Base-by-base conservation (phyloP, 1,140 invertebrate species). In the Pseudachorutes palmiensis region DNA sequence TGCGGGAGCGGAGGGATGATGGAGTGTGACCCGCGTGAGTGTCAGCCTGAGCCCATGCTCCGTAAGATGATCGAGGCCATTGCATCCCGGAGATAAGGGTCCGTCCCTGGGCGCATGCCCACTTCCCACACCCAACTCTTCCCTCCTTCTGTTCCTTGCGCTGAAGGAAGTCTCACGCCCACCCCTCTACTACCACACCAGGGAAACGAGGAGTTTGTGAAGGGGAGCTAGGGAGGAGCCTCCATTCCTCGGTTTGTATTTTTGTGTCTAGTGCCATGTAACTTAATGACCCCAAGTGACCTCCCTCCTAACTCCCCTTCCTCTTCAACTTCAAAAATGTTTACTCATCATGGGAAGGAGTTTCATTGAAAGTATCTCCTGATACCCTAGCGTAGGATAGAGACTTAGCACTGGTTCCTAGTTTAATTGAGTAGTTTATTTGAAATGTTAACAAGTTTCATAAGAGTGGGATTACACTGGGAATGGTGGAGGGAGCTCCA, bases 21-120 rank as follows among this genome's bases (percentile, higher is more conserved):
- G 91, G 87, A 92, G 79, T 95, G 92, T 79, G 89, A 94, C 79
- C 92, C 92, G 51, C 86, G 86, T 78, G 83, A 86, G 64, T 95
- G 92, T 77, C 87, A 86, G 71, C 91, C 91, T 32, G 88, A 92
- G 76, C 89, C 90, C 61, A 89, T 92, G 84, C 79, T 94, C 69
- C 83, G 88, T 76, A 89, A 91, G 82, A 90, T 93, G 86, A 89
- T 93, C 73, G 87, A 87, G 68, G 85, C 85, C 29, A 73, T 73
- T 24, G 64, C 72, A 60, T 69, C 72, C 12, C 67, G 67, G 67
- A 64, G 72, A 70, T 55, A 55, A 59, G 62, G 59, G 59, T 19
- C 36, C 19, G 5, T 41, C 36, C 36, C 19, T 41, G 19, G 36
- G 19, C 5, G 36, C 36, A 41, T 9, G 19, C 5, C 36, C 5